These are phyloP conservation scores for Magallana nippona DNA, from an alignment of 2,888 invertebrate species.

Conservation along the genomic window DNA sequence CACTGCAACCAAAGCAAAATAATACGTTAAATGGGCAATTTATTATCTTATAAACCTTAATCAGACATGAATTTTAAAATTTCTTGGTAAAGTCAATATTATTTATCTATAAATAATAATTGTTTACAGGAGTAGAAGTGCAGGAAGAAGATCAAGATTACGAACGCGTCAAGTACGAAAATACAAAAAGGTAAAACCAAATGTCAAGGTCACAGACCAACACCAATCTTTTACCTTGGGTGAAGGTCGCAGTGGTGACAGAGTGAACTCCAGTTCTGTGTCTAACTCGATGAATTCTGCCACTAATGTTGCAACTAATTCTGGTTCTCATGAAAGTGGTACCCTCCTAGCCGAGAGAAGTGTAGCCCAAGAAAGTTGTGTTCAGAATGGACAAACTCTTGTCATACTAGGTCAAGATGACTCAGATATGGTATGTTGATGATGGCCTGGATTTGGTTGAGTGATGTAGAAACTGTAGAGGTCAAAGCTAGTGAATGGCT, in stretches of 20 bases:
- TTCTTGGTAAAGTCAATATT: too few relatives aligned
- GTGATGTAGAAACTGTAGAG: neutral
- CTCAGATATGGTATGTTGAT: neutral
- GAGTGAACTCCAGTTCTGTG: conserved; percentile 13
- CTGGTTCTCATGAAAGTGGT: conserved; percentile 33
- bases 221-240: conserved; percentile 37
- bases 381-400: conserved; percentile 2
- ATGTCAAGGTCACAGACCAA: conserved; percentile 40
- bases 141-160: conserved; percentile 51
- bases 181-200: conserved; percentile 53
- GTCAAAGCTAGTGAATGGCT: neutral
- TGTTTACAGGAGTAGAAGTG: conserved; percentile 59
- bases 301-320: conserved; percentile 8
- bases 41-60: too few relatives aligned
- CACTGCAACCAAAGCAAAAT: too few relatives aligned
- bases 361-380: conserved; percentile 18
- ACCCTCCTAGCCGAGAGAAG: neutral
- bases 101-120: neutral
- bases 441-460: neutral
- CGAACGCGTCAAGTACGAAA: conserved; percentile 38
- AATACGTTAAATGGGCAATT: too few relatives aligned
- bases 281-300: conserved; percentile 35
- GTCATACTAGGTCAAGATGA: conserved; percentile 4
- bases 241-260: conserved; percentile 33
- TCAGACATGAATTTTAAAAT: too few relatives aligned